Evolutionary conservation across 2,888 invertebrate species (phyloP).

Genomic region (Linyphia triangularis): DNA sequence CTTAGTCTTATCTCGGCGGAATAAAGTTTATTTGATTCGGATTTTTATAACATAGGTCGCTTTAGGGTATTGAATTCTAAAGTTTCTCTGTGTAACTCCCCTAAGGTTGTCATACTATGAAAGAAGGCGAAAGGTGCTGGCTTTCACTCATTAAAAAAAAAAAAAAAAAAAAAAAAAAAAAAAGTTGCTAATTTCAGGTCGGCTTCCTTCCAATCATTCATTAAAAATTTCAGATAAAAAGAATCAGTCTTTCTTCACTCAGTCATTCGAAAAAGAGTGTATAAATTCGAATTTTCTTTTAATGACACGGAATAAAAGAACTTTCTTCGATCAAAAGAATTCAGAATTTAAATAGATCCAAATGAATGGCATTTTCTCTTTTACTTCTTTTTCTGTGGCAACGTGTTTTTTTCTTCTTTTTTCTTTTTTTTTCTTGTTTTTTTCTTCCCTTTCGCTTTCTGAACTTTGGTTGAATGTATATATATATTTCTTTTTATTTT

Average conservation of each 20-base stretch:
- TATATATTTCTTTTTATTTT: slow-evolving; percentile 6
- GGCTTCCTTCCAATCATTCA: not conserved
- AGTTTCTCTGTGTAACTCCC: too few species aligned
- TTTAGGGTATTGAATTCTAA: not conserved
- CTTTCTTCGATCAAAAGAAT: slow-evolving; percentile 12
- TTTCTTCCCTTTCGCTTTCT: not conserved
- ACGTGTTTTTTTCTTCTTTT: not conserved
- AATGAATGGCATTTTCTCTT: slow-evolving; percentile 56
- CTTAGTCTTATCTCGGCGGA: too few species aligned
- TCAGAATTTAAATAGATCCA: slow-evolving; percentile 47
- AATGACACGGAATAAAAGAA: slow-evolving; percentile 64
- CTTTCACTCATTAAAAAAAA: not conserved
- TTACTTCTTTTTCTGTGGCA: slow-evolving; percentile 5
- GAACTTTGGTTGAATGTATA: slow-evolving; percentile 17
- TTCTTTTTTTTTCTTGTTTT: slow-evolving; percentile 4
- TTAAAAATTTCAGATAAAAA: slow-evolving; percentile 24
- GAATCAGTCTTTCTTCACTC: slow-evolving; percentile 16
- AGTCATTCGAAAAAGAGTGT: slow-evolving; percentile 39
- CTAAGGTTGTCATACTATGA: not conserved
- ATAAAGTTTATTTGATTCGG: too few species aligned
- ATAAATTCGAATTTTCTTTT: slow-evolving; percentile 68
- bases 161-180: not conserved
- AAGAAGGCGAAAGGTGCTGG: not conserved
- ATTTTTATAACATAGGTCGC: too few species aligned
- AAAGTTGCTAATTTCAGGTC: not conserved